A percentile compares a stretch with the other conserved stretches of the same genome.
phyloP scores from a whole-genome alignment of 2,113 vertebrate species.

The Aplodontia rufa region DNA sequence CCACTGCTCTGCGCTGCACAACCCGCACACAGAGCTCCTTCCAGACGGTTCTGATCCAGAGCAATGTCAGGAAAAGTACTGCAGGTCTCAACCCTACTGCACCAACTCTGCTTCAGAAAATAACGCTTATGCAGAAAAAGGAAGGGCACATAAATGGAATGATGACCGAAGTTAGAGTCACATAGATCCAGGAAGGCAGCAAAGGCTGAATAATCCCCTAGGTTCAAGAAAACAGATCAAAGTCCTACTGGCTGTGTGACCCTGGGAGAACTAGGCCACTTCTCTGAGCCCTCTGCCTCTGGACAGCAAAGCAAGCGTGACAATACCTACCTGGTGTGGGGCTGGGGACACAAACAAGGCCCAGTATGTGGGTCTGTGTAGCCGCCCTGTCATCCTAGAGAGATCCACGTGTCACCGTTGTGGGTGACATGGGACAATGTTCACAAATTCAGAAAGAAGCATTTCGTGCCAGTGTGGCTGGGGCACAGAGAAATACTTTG shows the following conservation, averaged over 20 bases:
- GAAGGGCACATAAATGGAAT: rapidly evolving
- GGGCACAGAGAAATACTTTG: neutral
- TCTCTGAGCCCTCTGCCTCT: neutral
- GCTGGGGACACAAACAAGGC: neutral
- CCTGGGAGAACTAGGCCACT: neutral
- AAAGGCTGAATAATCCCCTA: neutral
- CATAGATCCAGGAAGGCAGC: neutral
- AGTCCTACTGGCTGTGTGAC: neutral
- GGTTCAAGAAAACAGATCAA: neutral
- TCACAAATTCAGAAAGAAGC: neutral
- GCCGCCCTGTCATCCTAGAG: neutral
- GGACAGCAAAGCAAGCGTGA: neutral
- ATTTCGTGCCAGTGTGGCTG: neutral
- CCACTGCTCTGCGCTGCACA: rapidly evolving
- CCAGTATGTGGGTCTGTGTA: neutral
- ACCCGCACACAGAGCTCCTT: neutral
- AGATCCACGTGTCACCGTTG: neutral
- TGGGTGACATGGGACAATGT: rapidly evolving
- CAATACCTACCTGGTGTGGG: slow-evolving; percentile 67
- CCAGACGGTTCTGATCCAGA: neutral
- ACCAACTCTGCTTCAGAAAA: neutral
- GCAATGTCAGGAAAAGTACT: neutral
- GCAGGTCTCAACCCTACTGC: rapidly evolving
- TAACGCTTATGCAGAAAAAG: neutral
- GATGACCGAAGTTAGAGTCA: neutral